Base-by-base conservation (phyloP, 1,140 invertebrate species). In the Apis laboriosa region DNA sequence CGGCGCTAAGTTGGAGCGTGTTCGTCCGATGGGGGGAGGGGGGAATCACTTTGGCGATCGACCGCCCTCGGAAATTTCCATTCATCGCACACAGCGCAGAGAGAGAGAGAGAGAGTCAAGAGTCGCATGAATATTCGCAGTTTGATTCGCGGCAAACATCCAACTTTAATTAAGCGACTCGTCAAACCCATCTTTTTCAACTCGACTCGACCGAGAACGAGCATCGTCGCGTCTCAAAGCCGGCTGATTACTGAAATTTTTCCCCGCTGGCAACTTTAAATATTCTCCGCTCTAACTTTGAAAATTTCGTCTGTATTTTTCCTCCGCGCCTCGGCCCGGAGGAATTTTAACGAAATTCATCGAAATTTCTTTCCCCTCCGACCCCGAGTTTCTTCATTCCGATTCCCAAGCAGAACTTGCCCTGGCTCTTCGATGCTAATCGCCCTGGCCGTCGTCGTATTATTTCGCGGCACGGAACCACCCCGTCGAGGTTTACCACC, bases 21-120 rank as follows among this genome's bases (percentile, higher is more conserved):
- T 61, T 13, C 49, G 51, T 28, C 71, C 28, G 63, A 75, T 74
- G 78, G 70, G 60, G 66, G 19, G 51, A 4, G 34, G 34, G 19
- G 28, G 71, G 79, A 75, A 81, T 81, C 79, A 58, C 61, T 75
- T 67, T n/a, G 79, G 79, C 51, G 53, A 75, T 58, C 71, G 79
- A 66, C 71, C 58, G 21, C 24, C 53, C 61, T 24, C 34, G 55
- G 63, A 63, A 81, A 81, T 81, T 81, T 76, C 72, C 72, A 76
- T 67, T 15, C 60, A 21, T 2, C 24, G 34, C n/a, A 28, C n/a
- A 17, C 21, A 63, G 61, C 53, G 58, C 24, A 24, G 24, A 24
- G n/a, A n/a, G n/a, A n/a, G n/a, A n/a, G n/a, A n/a, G n/a, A n/a
- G n/a, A n/a, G 24, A 24, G 24, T 80, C 34, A 73, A 58, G 21